phyloP scores from a whole-genome alignment of 2,888 invertebrate species.

The Sphecodes monilicornis region DNA sequence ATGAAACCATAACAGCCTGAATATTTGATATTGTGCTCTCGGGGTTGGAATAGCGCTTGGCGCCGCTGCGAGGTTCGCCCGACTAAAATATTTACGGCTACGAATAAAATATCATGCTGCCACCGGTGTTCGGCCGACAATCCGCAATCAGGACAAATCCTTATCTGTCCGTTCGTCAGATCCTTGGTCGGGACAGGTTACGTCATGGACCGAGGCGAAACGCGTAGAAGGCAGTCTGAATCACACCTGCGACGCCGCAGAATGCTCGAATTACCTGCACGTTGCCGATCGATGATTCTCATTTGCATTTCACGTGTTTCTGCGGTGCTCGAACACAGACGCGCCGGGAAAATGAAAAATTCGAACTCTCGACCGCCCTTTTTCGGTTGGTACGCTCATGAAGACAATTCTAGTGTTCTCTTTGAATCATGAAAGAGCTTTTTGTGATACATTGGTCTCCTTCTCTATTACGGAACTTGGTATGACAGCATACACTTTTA shows the following conservation, averaged over 20 bases:
- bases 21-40: neutral
- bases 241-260: slow-evolving; percentile 2
- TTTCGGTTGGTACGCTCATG: neutral
- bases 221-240: neutral
- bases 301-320: slow-evolving; percentile 7
- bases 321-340: neutral
- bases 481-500: neutral
- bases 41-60: neutral
- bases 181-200: slow-evolving; percentile 26
- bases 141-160: slow-evolving; percentile 6
- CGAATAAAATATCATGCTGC: neutral
- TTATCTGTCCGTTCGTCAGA: neutral
- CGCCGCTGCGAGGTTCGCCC: neutral
- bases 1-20: neutral
- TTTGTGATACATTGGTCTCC: too few relatives aligned
- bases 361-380: neutral
- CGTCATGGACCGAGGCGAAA: slow-evolving; percentile 11
- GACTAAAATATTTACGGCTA: neutral
- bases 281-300: neutral
- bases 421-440: too few relatives aligned
- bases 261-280: slow-evolving; percentile 9
- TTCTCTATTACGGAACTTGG: neutral
- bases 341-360: neutral
- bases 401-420: neutral
- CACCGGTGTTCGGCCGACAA: neutral